A percentile compares a stretch with the other conserved stretches of the same genome.
These are phyloP conservation scores for Drosophila subquinaria DNA, from an alignment of 2,888 invertebrate species.

Conservation along the genomic window DNA sequence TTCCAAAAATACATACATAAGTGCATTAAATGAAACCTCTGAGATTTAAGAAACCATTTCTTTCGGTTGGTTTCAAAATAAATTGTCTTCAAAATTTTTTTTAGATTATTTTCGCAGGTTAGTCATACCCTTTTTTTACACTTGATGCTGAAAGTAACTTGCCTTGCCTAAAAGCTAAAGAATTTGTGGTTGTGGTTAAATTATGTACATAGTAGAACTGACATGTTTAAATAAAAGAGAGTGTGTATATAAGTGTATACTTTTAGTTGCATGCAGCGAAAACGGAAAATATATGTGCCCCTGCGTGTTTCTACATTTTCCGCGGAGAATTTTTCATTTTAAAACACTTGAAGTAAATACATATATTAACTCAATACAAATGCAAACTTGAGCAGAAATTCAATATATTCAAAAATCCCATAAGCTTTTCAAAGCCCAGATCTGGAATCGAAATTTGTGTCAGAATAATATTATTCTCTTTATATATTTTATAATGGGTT, in stretches of 20 bases:
- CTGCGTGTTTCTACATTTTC: conserved; percentile 32
- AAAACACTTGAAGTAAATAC: not conserved
- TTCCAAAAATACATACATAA: no score
- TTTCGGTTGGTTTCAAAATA: no score
- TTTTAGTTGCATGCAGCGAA: conserved; percentile 25
- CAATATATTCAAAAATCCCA: not conserved
- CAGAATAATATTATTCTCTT: not conserved
- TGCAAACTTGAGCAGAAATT: not conserved
- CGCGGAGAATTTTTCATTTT: conserved; percentile 23
- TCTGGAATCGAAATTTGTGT: not conserved
- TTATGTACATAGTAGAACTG: not conserved
- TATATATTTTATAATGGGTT: not conserved
- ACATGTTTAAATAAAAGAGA: not conserved
- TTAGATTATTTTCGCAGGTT: not conserved
- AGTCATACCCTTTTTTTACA: not conserved
- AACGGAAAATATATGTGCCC: conserved; percentile 63
- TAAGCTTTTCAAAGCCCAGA: not conserved
- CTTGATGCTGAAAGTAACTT: not conserved
- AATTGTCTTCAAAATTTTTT: no score
- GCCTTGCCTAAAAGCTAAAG: not conserved
- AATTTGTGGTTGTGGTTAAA: conserved; percentile 1
- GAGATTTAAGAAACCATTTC: no score
- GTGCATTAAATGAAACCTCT: no score
- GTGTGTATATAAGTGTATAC: conserved; percentile 15
- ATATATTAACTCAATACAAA: conserved; percentile 1